These are phyloP conservation scores for Incurvaria masculella DNA, from an alignment of 2,888 invertebrate genomes.

Conservation along the genomic window DNA sequence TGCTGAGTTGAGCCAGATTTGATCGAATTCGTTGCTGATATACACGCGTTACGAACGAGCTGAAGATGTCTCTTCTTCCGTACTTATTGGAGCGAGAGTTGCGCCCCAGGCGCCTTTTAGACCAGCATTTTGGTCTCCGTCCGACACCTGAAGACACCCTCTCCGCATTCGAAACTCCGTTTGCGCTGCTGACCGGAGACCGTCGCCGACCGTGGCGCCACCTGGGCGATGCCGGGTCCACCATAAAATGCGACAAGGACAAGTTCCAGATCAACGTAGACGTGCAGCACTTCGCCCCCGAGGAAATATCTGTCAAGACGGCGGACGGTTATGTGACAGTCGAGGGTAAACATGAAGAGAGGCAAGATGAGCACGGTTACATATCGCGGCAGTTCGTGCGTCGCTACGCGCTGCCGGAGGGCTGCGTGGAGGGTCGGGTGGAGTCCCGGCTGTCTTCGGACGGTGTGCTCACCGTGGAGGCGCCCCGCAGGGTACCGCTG, in stretches of 20 bases:
- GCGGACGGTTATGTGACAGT: conserved; percentile 66
- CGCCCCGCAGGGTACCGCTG: conserved; percentile 42
- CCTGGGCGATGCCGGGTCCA: conserved; percentile 50
- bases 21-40: too few relatives aligned
- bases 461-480: conserved; percentile 68
- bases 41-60: too few relatives aligned
- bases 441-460: conserved; percentile 72
- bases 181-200: conserved; percentile 25
- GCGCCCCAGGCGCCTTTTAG: conserved; percentile 43
- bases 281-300: conserved; percentile 72
- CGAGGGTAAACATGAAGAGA: conserved; percentile 78
- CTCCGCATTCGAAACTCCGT: conserved; percentile 1
- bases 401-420: conserved; percentile 72
- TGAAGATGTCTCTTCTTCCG: conserved; percentile 49
- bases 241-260: conserved; percentile 53
- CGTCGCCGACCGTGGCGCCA: conserved; percentile 43
- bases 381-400: conserved; percentile 73
- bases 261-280: conserved; percentile 67
- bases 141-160: conserved; percentile 48
- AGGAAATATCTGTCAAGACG: conserved; percentile 73
- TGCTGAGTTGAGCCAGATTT: too few relatives aligned
- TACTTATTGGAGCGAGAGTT: conserved; percentile 37
- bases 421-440: conserved; percentile 65
- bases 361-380: conserved; percentile 69
- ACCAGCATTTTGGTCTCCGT: conserved; percentile 55